A percentile compares a stretch with the other conserved stretches of the same genome.
Conservation (phyloP, 2,888 invertebrate species). For the Boloria selene region DNA sequence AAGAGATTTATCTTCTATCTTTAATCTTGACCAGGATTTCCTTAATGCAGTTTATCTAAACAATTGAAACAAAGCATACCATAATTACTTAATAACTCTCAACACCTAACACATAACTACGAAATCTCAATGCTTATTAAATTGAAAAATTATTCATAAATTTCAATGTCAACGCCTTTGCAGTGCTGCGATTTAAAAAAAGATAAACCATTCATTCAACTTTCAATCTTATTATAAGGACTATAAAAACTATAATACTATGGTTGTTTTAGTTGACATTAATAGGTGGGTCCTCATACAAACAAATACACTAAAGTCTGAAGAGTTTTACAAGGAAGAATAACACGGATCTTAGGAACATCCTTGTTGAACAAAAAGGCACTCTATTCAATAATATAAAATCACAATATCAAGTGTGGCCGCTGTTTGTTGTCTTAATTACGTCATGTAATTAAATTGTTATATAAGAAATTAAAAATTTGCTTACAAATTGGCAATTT, state of each 20-base stretch:
- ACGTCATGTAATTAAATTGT: neutral
- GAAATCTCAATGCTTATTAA: conserved; percentile 33
- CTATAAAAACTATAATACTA: conserved; percentile 26
- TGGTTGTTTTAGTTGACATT: conserved; percentile 27
- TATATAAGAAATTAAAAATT: neutral
- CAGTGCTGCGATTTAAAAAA: conserved; percentile 25
- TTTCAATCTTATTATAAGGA: conserved; percentile 29
- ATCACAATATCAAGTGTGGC: neutral
- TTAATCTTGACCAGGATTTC: conserved; percentile 39
- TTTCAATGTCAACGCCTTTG: conserved; percentile 46
- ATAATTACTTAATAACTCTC: conserved; percentile 29
- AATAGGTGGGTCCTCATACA: conserved; percentile 27
- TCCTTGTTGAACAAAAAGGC: conserved; percentile 36
- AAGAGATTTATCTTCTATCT: conserved; percentile 2
- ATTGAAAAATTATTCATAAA: conserved; percentile 44
- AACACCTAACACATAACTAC: conserved; percentile 27
- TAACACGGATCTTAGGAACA: conserved; percentile 38
- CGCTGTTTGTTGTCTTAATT: neutral
- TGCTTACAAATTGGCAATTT: conserved; percentile 1
- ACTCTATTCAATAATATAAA: conserved; percentile 19
- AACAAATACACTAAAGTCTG: conserved; percentile 42
- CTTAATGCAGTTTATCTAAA: conserved; percentile 27
- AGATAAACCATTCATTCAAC: conserved; percentile 27
- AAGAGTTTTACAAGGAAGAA: conserved; percentile 42
- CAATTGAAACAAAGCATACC: conserved; percentile 24